Evolutionary conservation across 2,888 invertebrate species (phyloP).

Genomic region (Scaptomyza flava): DNA sequence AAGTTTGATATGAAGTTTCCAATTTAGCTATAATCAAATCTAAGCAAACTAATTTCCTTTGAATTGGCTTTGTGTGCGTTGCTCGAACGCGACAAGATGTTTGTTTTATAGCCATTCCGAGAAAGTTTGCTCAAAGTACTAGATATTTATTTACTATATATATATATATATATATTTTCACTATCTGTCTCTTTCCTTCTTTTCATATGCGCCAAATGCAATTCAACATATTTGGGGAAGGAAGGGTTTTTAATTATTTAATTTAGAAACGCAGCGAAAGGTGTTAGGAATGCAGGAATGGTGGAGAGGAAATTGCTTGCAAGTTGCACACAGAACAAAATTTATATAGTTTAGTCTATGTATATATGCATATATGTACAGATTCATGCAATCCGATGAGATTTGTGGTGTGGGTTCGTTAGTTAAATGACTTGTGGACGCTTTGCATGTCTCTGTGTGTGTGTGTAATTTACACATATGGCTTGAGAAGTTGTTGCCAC

Average conservation of each 20-base stretch:
- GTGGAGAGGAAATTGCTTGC: not conserved
- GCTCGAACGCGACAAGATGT: too few relatives aligned
- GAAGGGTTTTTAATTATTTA: conserved; percentile 66
- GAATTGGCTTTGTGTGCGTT: too few relatives aligned
- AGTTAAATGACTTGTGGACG: conserved; percentile 56
- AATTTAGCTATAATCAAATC: too few relatives aligned
- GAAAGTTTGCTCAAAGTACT: too few relatives aligned
- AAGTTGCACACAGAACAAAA: conserved; percentile 1
- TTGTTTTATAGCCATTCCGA: too few relatives aligned
- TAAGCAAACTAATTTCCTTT: too few relatives aligned
- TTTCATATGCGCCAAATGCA: conserved; percentile 31
- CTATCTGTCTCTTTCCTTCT: not conserved
- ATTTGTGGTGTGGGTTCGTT: not conserved
- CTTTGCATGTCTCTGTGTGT: conserved; percentile 16
- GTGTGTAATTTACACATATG: conserved; percentile 59
- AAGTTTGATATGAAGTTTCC: too few relatives aligned
- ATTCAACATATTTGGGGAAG: conserved; percentile 65
- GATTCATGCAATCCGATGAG: not conserved
- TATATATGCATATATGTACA: too few relatives aligned
- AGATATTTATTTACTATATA: not conserved
- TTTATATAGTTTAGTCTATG: not conserved
- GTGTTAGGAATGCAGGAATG: not conserved
- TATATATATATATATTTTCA: not conserved
- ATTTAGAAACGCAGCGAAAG: conserved; percentile 37
- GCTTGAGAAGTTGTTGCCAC: conserved; percentile 55